Percentiles rank a stretch among this genome's conserved stretches.
phyloP scores from a whole-genome alignment of 1,140 invertebrate genomes.

The Apis laboriosa region DNA sequence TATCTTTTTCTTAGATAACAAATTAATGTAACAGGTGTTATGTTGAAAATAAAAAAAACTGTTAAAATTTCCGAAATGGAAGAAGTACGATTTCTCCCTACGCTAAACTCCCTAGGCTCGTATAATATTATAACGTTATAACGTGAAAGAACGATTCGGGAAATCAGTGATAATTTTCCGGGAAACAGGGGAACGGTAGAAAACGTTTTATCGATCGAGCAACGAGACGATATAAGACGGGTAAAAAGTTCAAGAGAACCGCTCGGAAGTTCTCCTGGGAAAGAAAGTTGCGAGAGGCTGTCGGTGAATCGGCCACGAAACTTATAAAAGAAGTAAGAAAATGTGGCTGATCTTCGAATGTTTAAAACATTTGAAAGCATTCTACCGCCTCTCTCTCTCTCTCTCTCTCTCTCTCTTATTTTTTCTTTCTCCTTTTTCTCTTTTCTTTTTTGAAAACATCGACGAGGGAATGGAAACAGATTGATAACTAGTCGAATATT shows the following conservation, averaged over 20 bases:
- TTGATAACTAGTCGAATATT: background rate
- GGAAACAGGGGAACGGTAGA: background rate
- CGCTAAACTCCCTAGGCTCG: too few relatives aligned
- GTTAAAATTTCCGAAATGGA: background rate
- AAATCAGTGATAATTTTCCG: slow-evolving; percentile 31
- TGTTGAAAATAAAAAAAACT: too few relatives aligned
- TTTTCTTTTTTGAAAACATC: background rate
- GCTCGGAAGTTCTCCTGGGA: slow-evolving; percentile 16
- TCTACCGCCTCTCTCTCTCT: background rate
- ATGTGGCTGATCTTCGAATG: slow-evolving; percentile 8
- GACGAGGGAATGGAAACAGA: too few relatives aligned
- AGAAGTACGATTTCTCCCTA: too few relatives aligned
- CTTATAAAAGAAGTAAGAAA: slow-evolving; percentile 20
- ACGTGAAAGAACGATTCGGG: background rate
- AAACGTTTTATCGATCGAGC: slow-evolving; percentile 29
- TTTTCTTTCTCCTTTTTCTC: fast-evolving
- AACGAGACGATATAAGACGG: slow-evolving; percentile 3
- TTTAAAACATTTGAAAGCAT: slow-evolving; percentile 14
- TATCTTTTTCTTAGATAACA: too few relatives aligned
- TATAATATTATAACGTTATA: too few relatives aligned
- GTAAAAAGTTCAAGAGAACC: slow-evolving; percentile 34
- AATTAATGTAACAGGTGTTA: too few relatives aligned
- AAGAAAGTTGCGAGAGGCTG: slow-evolving; percentile 22
- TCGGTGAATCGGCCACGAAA: slow-evolving; percentile 19
- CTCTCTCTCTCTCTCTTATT: too few relatives aligned